These are phyloP conservation scores for Myotis planiceps DNA, from an alignment of 2,797 vertebrate species.

Conservation along the genomic window DNA sequence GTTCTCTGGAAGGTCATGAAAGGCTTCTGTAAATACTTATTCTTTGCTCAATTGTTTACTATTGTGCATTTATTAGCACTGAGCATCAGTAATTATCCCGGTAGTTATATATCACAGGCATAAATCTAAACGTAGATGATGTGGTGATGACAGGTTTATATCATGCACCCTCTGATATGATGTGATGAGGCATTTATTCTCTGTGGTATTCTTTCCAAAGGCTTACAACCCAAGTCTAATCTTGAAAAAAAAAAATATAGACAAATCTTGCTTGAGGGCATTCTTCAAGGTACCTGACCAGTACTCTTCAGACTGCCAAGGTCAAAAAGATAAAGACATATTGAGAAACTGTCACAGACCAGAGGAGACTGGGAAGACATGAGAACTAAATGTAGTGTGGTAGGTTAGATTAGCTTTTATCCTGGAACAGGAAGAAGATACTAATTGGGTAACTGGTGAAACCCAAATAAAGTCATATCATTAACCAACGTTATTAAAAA, in stretches of 20 bases:
- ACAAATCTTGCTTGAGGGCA: background rate
- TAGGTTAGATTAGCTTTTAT: background rate
- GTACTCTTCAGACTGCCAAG: background rate
- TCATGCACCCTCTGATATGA: rapidly evolving
- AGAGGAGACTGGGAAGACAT: background rate
- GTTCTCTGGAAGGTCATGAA: background rate
- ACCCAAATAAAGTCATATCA: background rate
- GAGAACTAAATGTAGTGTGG: background rate
- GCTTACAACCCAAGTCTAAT: background rate
- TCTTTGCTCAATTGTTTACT: background rate
- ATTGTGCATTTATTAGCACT: background rate
- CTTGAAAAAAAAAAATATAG: background rate
- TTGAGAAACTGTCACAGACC: background rate
- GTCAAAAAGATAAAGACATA: background rate
- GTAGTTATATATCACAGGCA: background rate
- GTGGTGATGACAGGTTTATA: rapidly evolving
- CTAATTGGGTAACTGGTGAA: background rate
- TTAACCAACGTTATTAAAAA: background rate
- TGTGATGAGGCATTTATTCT: background rate
- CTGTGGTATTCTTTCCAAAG: background rate
- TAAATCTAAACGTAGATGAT: background rate
- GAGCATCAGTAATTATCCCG: background rate
- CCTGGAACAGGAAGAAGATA: background rate
- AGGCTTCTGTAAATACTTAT: background rate
- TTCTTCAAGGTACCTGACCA: background rate